Conservation (phyloP, 1,140 invertebrate genomes). For the Penaeus chinensis region DNA sequence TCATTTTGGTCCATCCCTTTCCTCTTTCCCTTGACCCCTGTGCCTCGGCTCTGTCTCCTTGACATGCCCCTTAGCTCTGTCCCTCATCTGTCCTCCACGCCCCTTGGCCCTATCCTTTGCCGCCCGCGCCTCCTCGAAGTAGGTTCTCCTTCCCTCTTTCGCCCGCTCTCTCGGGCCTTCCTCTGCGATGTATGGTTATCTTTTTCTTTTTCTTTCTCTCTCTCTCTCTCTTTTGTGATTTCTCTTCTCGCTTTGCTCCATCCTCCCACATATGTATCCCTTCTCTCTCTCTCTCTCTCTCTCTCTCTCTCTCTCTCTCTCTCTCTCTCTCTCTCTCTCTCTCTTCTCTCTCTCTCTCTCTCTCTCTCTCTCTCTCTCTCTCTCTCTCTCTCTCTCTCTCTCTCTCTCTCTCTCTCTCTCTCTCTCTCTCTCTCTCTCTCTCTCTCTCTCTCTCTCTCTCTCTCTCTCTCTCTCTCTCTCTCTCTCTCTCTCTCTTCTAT, state of each 20-base stretch:
- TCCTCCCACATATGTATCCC: neutral
- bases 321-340: constrained; percentile 1
- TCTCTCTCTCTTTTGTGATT: neutral
- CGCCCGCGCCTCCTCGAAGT: neutral
- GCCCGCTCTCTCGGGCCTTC: neutral
- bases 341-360: neutral
- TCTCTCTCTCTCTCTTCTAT: neutral
- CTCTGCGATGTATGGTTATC: neutral
- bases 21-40: too few relatives aligned
- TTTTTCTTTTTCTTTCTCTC: neutral
- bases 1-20: too few relatives aligned
- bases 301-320: constrained; percentile 13
- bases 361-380: neutral
- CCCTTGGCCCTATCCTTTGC: neutral
- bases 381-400: neutral
- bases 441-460: neutral
- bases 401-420: neutral
- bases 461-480: neutral
- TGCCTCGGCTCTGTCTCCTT: too few relatives aligned
- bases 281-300: constrained; percentile 22
- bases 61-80: too few relatives aligned
- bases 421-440: neutral
- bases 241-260: too few relatives aligned
- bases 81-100: too few relatives aligned
- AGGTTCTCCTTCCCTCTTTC: neutral